Conservation (phyloP, 2,113 vertebrate species). For the Eira barbara region DNA sequence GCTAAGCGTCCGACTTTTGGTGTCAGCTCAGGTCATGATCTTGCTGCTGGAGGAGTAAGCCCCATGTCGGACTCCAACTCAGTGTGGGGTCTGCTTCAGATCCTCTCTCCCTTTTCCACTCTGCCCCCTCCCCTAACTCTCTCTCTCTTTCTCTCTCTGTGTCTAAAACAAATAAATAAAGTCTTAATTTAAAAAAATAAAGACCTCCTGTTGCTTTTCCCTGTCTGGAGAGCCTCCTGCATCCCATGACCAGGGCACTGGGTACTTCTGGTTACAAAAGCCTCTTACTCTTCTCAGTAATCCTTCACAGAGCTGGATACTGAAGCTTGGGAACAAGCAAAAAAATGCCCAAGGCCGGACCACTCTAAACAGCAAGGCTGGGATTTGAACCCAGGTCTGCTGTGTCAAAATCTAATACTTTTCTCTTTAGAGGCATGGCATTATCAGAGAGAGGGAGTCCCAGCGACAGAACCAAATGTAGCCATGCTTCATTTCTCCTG, state of each 20-base stretch:
- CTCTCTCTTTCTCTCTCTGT: background rate
- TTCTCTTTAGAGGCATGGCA: background rate
- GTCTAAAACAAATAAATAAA: background rate
- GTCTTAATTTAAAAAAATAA: background rate
- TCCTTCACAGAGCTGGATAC: background rate
- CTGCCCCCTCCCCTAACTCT: background rate
- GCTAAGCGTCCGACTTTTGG: background rate
- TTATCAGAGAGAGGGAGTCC: background rate
- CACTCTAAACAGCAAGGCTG: background rate
- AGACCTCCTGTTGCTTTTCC: background rate
- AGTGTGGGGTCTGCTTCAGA: background rate
- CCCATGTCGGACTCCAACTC: background rate
- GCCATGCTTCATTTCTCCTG: background rate
- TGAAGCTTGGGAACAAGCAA: background rate
- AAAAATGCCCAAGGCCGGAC: background rate
- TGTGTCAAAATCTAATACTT: background rate
- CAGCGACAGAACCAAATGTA: background rate
- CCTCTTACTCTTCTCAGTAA: background rate
- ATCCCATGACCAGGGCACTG: accelerated
- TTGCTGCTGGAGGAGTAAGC: background rate
- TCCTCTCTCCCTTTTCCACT: background rate
- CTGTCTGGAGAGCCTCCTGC: background rate
- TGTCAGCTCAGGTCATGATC: background rate
- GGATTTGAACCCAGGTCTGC: background rate
- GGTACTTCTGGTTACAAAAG: background rate